Conservation (phyloP, 2,888 invertebrate genomes). For the Gandaritis pyraliata region DNA sequence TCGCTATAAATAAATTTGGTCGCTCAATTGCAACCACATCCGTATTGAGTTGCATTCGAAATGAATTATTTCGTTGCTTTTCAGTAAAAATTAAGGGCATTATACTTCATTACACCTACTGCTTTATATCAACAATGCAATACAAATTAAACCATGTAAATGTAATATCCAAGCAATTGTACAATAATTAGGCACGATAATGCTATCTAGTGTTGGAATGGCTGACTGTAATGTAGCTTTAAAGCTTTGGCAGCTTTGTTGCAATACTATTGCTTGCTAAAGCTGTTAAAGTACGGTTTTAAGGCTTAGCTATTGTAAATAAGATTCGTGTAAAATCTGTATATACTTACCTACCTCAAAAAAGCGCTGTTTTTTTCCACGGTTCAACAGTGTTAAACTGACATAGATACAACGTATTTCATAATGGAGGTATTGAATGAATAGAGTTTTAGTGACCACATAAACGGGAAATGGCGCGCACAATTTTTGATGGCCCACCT, state of each 20-base stretch:
- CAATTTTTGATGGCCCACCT: too few relatives aligned
- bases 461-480: too few relatives aligned
- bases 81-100: too few relatives aligned
- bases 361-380: too few relatives aligned
- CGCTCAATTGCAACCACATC: not conserved
- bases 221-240: conserved; percentile 17
- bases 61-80: not conserved
- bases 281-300: not conserved
- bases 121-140: conserved; percentile 14
- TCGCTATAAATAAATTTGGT: conserved; percentile 15
- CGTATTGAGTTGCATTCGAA: conserved; percentile 5
- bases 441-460: too few relatives aligned
- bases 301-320: not conserved
- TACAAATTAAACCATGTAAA: conserved; percentile 26
- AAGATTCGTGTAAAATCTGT: not conserved
- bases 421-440: too few relatives aligned
- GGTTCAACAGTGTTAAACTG: too few relatives aligned
- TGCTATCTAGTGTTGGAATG: conserved; percentile 21
- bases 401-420: too few relatives aligned
- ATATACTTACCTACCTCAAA: not conserved
- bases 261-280: conserved; percentile 18
- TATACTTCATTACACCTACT: not conserved
- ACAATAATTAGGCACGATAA: conserved; percentile 25
- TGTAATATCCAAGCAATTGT: conserved; percentile 20
- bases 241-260: conserved; percentile 22